Base-by-base conservation (phyloP, 2,888 invertebrate species). In the Stenoptilia bipunctidactyla region DNA sequence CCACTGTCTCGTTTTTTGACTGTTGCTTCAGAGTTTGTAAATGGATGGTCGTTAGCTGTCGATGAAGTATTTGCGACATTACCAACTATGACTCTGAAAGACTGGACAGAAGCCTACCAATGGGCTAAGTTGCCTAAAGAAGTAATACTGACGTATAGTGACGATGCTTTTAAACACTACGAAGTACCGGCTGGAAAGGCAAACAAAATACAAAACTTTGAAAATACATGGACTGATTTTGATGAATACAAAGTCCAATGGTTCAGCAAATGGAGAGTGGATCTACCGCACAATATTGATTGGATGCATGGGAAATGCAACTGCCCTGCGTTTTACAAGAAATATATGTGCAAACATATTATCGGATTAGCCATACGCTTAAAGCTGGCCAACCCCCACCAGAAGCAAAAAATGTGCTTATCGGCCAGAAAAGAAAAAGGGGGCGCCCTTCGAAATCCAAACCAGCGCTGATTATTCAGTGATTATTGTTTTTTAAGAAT, bases 91-190 rank as follows among this genome's bases (percentile, higher is more conserved):
- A 37, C 33, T 13, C 38, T 41, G 27, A 41, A 40, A 43, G 15
- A 46, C 15, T 50, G 46, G 47, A 48, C 45, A 34, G 44, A 41
- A 39, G 43, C 36, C 3, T 47, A 48, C 34, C 36, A 41, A 38
- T 50, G 47, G 47, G 46, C 47, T 13, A 44, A 48, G 37, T 15
- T 15, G 13, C 34, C 13, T 41, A 38, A 25, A 15, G 36, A 42
- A n/a, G 27, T 40, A 12, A 36, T 25, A 30, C n/a, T 40, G n/a
- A 15, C 36, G 36, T n/a, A 36, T 8, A 13, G 38, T 13, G 34
- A 41, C 41, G 34, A 37, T 38, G 35, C 37, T 27, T 39, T 37
- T 37, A 44, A 41, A 38, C 27, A 38, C 38, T 43, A 43, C 40
- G 38, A 40, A 36, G 36, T 43, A 36, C 9, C 4, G 13, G 15